Evolutionary conservation across 2,888 invertebrate genomes (phyloP), one percentile per base, ranked within the genome.

Genomic region (Monochamus alternatus): DNA sequence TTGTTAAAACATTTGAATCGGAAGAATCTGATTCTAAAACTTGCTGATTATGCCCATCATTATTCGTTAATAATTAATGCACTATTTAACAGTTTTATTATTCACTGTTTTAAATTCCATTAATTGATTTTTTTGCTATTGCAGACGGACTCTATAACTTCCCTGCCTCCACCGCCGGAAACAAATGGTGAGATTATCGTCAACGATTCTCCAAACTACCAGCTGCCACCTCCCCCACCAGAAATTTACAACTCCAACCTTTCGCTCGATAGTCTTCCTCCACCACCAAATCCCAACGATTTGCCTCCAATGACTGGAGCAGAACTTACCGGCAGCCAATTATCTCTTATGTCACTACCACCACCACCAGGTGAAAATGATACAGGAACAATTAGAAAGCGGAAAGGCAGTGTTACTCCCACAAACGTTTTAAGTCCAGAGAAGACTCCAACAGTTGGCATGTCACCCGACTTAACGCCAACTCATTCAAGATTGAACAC

Each of bases 231-330:
- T 2, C 95, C 95, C 0, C 95, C 95, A 0, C 91, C 92, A 2
- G 93, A 93, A 82, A 92, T 95, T 90, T 94, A 95, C 86, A 92
- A 94, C 70, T 95, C 95, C 0, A 95, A 94, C 12, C 89, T 95
- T 10, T 95, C 95, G 32, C 88, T 95, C 58, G 95, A 96, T 82
- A 95, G 95, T n/a, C 88, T 95, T 75, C 95, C 95, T 0, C 95
- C 95, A 14, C 96, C 95, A 0, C 94, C 92, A 64, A 93, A 94
- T 58, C 93, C 93, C 5, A 89, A 89, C 70, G 92, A 91, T 77
- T 84, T 91, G 31, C 90, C 91, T 5, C 87, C 90, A 10, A 89
- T 91, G 83, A 88, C 90, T 59, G 89, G 89, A 2, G 90, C 90
- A 65, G 93, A 94, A 76, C 88, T 94, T 8, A 91, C 92, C 10